These are phyloP conservation scores for Cyaniris semiargus DNA, from an alignment of 2,888 invertebrate genomes.

Conservation along the genomic window DNA sequence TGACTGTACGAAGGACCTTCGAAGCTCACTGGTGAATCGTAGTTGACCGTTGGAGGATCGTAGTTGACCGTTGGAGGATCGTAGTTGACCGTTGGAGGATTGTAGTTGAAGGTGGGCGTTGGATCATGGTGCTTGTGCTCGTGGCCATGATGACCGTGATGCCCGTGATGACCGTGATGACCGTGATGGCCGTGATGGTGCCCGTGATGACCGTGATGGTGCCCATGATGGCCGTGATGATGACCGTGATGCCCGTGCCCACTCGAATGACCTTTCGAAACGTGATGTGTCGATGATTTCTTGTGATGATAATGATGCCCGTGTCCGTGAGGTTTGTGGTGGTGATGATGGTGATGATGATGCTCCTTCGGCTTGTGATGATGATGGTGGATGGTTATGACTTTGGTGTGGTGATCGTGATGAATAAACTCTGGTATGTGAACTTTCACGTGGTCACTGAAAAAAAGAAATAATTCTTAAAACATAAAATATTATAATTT, in stretches of 20 bases:
- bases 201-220: constrained; percentile 40
- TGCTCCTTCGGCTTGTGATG: constrained; percentile 74
- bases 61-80: constrained; percentile 42
- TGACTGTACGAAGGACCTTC: constrained; percentile 38
- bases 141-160: constrained; percentile 51
- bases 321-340: constrained; percentile 55
- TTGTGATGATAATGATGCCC: constrained; percentile 63
- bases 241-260: constrained; percentile 41
- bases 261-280: constrained; percentile 52
- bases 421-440: constrained; percentile 82
- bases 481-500: not conserved
- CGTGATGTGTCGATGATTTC: constrained; percentile 59
- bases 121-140: constrained; percentile 56
- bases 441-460: constrained; percentile 80
- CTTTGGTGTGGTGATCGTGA: constrained; percentile 81
- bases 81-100: constrained; percentile 41
- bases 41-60: constrained; percentile 41
- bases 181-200: constrained; percentile 45
- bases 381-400: constrained; percentile 80
- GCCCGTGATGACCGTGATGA: constrained; percentile 51
- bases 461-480: constrained; percentile 51
- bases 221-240: constrained; percentile 35
- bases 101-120: constrained; percentile 43
- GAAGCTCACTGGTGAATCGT: constrained; percentile 45
- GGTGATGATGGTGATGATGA: constrained; percentile 73